Evolutionary conservation across 2,888 invertebrate genomes (phyloP), one percentile per base, ranked within the genome.

Genomic region (Biston betularia): DNA sequence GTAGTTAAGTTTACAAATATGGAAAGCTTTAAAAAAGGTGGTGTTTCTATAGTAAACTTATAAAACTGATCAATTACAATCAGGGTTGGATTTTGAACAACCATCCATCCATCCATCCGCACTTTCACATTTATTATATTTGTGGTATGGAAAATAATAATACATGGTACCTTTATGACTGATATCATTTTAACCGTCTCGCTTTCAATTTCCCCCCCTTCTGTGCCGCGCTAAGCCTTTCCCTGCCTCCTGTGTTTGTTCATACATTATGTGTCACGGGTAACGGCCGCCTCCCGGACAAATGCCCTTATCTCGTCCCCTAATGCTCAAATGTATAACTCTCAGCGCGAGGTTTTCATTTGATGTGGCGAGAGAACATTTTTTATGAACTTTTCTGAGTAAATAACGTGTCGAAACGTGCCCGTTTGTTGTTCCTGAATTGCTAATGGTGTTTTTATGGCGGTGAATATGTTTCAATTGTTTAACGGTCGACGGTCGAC

Each of bases 301-400:
- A 61, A 45, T 54, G 62, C 62, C 58, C 66, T 66, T 66, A 66
- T 66, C 66, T 66, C 60, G 56, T 10, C 48, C 14, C 61, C 48
- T 62, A 58, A 66, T 66, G 66, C 46, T 54, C 42, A 53, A 44
- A 68, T 64, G 70, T 63, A 65, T 50, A 61, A 62, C 63, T 49
- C 63, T 49, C 49, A 35, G 24, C 10, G 38, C 35, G 62, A 38
- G 57, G 57, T 62, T 69, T 65, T n/a, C 65, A 70, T 69, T 72
- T 72, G 70, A 68, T 72, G 72, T 70, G 72, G 72, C 59, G 63
- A 52, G 53, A 40, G 53, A 40, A 58, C 58, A 49, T 62, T 70
- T 72, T 72, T 70, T 68, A 66, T 63, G 70, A 50, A 64, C 66
- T 64, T 55, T 50, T 53, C 56, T 46, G 48, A 66, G 55, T 50